Conservation (phyloP, 2,888 invertebrate species). For the Drosophila acutilabella region DNA sequence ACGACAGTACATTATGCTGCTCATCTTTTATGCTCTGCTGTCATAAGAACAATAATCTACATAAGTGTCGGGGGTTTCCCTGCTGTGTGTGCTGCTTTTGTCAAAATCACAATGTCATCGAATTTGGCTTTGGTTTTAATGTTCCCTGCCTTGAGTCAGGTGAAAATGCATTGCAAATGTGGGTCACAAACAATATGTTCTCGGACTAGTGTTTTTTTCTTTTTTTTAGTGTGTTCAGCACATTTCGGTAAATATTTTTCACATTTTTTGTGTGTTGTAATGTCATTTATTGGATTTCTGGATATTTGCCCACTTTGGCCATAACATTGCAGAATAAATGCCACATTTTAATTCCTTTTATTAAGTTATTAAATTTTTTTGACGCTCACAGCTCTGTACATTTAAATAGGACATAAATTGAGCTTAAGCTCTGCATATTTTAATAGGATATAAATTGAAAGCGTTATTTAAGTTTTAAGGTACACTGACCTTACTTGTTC, state of each 20-base stretch:
- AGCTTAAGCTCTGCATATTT: not conserved
- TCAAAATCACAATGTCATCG: constrained; percentile 54
- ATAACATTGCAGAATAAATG: constrained; percentile 21
- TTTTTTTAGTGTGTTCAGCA: constrained; percentile 12
- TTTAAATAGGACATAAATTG: not conserved
- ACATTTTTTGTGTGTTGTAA: constrained; percentile 43
- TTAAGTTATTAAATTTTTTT: constrained; percentile 47
- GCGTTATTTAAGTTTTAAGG: not conserved
- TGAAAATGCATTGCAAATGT: constrained; percentile 53
- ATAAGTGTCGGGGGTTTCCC: not conserved
- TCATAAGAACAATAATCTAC: constrained; percentile 20
- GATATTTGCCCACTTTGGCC: constrained; percentile 2
- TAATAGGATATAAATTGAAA: too few relatives aligned
- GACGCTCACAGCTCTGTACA: constrained; percentile 4
- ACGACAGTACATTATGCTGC: not conserved
- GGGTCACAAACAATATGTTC: constrained; percentile 16
- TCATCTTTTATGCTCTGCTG: constrained; percentile 3
- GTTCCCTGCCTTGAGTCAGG: constrained; percentile 27
- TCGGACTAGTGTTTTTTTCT: constrained; percentile 9
- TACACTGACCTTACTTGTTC: not conserved
- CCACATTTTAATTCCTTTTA: not conserved
- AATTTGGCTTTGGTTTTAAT: constrained; percentile 37
- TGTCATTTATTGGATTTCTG: constrained; percentile 60
- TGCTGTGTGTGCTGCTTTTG: not conserved
- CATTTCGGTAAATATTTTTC: constrained; percentile 45